phyloP scores from a whole-genome alignment of 2,797 vertebrate species.

The Acestrorhynchus altus region DNA sequence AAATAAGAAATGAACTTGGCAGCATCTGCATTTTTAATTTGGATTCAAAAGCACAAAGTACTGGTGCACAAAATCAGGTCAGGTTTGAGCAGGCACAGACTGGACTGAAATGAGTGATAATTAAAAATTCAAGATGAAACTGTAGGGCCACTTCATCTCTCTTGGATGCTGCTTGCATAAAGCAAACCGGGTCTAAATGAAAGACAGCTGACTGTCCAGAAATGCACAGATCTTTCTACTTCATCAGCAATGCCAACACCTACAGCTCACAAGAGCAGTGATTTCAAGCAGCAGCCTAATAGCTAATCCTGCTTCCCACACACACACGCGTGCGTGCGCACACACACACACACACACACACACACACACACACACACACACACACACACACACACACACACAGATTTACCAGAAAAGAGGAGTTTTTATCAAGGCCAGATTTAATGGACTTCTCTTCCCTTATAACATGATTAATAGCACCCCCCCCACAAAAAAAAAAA shows the following conservation, averaged over 20 bases:
- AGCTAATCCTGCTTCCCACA: constrained; percentile 46
- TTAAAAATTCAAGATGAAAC: constrained; percentile 15
- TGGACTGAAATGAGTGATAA: neutral
- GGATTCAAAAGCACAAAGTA: neutral
- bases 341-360: too few relatives aligned
- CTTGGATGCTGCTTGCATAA: constrained; percentile 1
- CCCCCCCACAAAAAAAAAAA: constrained; percentile 12
- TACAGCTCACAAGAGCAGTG: constrained; percentile 35
- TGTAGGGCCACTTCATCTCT: neutral
- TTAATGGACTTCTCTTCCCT: constrained; percentile 35
- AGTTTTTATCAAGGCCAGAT: constrained; percentile 33
- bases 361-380: too few relatives aligned
- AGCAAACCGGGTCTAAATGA: neutral
- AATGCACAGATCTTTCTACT: neutral
- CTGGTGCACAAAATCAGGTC: neutral
- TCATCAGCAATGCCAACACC: constrained; percentile 37
- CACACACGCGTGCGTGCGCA: too few relatives aligned
- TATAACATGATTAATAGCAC: constrained; percentile 38
- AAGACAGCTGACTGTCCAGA: neutral
- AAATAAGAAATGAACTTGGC: neutral
- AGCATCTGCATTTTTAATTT: constrained; percentile 9
- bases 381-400: too few relatives aligned
- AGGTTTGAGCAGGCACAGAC: neutral
- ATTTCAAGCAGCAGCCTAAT: constrained; percentile 35
- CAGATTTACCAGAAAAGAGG: constrained; percentile 18